Evolutionary conservation across 2,888 invertebrate genomes (phyloP).

Genomic region (Mantis religiosa): DNA sequence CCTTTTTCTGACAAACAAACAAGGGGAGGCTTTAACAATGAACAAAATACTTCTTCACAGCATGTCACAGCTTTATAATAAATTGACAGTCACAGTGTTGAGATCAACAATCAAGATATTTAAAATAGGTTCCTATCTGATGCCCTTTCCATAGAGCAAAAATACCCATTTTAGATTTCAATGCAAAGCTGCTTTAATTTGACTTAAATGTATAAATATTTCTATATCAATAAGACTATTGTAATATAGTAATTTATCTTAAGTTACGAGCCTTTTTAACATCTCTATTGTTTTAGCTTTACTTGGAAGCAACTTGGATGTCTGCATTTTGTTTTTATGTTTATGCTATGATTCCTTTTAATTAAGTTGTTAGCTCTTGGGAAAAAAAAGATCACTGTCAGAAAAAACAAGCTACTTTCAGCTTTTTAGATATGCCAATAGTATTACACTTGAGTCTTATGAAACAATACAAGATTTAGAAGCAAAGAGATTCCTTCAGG

Average conservation of each 20-base stretch:
- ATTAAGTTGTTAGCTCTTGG: background rate
- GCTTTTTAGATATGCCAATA: background rate
- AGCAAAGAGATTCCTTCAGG: background rate
- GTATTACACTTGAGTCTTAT: background rate
- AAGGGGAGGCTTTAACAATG: background rate
- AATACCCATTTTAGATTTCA: background rate
- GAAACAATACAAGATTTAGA: background rate
- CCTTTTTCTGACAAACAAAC: background rate
- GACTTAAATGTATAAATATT: background rate
- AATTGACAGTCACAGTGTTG: constrained; percentile 18
- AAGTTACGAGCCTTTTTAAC: constrained; percentile 15
- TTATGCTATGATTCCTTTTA: background rate
- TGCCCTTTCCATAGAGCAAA: background rate
- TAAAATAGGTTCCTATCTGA: background rate
- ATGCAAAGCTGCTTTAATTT: background rate
- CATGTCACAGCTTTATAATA: background rate
- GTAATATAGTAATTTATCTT: background rate
- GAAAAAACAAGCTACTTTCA: background rate
- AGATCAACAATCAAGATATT: constrained; percentile 19
- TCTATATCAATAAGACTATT: constrained; percentile 11
- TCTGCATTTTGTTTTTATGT: background rate
- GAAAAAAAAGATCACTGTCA: background rate
- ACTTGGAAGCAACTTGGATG: constrained; percentile 27
- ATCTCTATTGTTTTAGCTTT: constrained; percentile 8
- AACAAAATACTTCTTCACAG: background rate